These are phyloP conservation scores for Ia io DNA, from an alignment of 2,113 vertebrate species.

Conservation along the genomic window DNA sequence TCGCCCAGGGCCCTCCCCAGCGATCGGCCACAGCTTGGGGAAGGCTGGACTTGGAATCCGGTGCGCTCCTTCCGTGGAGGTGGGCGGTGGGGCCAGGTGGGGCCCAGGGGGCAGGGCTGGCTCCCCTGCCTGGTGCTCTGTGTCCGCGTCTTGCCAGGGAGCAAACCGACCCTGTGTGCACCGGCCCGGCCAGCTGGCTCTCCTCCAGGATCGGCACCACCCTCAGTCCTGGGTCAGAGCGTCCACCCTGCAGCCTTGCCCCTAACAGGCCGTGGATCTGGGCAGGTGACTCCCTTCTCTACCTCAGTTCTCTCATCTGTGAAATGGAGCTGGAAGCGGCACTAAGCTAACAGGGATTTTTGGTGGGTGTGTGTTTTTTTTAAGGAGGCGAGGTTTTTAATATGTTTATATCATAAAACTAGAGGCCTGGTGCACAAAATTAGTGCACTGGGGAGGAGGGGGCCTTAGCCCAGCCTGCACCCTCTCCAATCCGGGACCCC, in stretches of 20 bases:
- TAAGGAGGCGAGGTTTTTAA: no score
- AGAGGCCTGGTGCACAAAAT: no score
- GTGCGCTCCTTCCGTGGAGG: accelerated
- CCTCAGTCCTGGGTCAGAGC: no score
- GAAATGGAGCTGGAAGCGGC: not conserved
- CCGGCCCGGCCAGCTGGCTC: not conserved
- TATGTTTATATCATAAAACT: no score
- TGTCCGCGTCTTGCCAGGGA: not conserved
- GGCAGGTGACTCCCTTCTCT: not conserved
- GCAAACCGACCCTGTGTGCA: accelerated
- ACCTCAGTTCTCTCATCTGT: not conserved
- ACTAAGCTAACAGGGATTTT: not conserved
- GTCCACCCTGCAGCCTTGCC: not conserved
- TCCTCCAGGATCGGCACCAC: no score
- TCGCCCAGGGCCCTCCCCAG: not conserved
- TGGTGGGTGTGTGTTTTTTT: no score
- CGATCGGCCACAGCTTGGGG: not conserved
- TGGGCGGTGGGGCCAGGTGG: accelerated
- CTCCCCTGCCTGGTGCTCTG: no score
- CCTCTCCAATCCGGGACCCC: no score
- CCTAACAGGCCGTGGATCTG: not conserved
- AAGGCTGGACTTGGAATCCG: not conserved
- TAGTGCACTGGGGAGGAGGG: no score
- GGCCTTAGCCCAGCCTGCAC: no score
- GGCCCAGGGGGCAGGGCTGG: not conserved